Base-by-base conservation (phyloP, 2,113 vertebrate species). In the Caracal caracal region DNA sequence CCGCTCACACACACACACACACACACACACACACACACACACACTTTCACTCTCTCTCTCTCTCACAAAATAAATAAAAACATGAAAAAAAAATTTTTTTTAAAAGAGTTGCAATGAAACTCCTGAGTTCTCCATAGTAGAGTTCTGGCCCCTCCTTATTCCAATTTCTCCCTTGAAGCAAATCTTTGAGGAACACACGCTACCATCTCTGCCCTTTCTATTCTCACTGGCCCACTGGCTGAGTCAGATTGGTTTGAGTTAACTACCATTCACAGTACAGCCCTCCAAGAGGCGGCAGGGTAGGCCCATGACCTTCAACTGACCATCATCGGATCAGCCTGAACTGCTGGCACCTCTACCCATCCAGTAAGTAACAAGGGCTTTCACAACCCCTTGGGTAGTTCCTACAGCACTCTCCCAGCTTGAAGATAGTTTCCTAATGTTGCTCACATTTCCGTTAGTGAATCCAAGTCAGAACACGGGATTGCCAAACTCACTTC, bases 381-480 rank as follows among this genome's bases (percentile, higher is more conserved):
- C 28, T 83, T 88, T 43, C n/a, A 68, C 30, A 82, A 40, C 30
- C 51, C 26, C 49, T 73, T 51, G 33, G 13, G 61, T 17, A 19
- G 53, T 33, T 68, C 47, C 95, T 75, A 40, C 5, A 53, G 16
- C 2, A 33, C 11, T 24, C 40, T 83, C n/a, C 16, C 70, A 63
- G 37, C 8, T 19, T 73, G 40, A 84, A 79, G 53, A 40, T 10
- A 22, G 33, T 37, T 82, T 95, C 28, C 37, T n/a, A 26, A 61
- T 30, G 10, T 20, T 85, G 40, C 49, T 85, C 37, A 53, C 12
- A 8, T 49, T 89, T 51, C 68, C 63, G 37, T 80, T 26, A 81
- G 59, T 49, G 73, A 84, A 79, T 49, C 93, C 73, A 92, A 92
- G 73, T 92, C 35, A 82, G 12, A 82, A 53, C 70, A 93, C 33